Percentiles rank a stretch among this genome's conserved stretches.
Conservation (phyloP, 2,113 vertebrate species). For the Galemys pyrenaicus region DNA sequence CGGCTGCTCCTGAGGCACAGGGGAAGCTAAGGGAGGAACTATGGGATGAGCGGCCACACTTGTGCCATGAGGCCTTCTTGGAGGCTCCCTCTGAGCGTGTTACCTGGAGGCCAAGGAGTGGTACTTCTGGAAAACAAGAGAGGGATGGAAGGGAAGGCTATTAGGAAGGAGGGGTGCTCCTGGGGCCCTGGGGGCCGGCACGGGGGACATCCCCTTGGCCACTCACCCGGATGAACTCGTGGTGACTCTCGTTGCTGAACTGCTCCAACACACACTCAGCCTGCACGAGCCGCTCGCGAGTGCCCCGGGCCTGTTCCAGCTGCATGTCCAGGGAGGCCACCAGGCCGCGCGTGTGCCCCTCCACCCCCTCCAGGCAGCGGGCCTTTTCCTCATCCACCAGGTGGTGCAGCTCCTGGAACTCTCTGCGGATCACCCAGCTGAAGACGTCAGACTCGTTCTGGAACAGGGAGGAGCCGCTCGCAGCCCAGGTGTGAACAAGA, state of each 20-base stretch:
- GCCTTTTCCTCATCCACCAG: slow-evolving; percentile 90
- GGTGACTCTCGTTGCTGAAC: slow-evolving; percentile 85
- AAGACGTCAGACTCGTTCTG: slow-evolving; percentile 91
- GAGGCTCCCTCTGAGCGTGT: not conserved
- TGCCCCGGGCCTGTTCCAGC: slow-evolving; percentile 83
- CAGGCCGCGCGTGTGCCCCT: slow-evolving; percentile 84
- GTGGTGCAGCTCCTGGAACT: slow-evolving; percentile 90
- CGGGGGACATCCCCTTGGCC: not conserved
- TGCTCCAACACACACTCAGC: slow-evolving; percentile 83
- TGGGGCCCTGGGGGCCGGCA: not conserved
- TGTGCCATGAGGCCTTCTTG: not conserved
- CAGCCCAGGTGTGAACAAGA: not conserved
- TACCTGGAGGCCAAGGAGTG: slow-evolving; percentile 87
- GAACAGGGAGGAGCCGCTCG: not conserved
- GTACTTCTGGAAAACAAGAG: slow-evolving; percentile 87
- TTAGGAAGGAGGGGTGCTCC: not conserved
- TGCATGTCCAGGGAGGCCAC: slow-evolving; percentile 88
- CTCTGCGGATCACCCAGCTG: slow-evolving; percentile 90
- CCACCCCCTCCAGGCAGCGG: slow-evolving; percentile 85
- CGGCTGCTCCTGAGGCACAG: not conserved
- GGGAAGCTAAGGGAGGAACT: not conserved
- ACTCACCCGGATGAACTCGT: slow-evolving; percentile 87
- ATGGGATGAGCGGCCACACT: not conserved
- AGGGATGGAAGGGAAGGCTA: not conserved
- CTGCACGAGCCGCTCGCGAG: slow-evolving; percentile 83